A percentile compares a stretch with the other conserved stretches of the same genome.
Conservation (phyloP, 2,113 vertebrate genomes). For the Reinhardtius hippoglossoides region DNA sequence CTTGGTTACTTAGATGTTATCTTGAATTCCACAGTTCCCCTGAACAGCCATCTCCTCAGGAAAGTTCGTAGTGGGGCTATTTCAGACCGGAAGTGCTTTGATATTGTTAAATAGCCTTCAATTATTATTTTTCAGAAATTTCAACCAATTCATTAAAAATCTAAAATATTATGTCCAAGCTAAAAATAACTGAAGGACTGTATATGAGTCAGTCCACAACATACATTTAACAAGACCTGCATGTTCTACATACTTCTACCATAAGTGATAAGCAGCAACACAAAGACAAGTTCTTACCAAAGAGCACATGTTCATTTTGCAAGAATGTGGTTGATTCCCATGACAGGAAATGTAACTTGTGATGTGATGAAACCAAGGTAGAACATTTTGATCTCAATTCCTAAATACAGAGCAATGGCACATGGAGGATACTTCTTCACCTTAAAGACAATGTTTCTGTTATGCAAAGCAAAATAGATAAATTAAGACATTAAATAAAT, state of each 20-base stretch:
- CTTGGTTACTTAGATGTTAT: too few relatives aligned
- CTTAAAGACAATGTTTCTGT: neutral
- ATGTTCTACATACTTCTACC: constrained; percentile 37
- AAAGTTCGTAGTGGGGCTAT: too few relatives aligned
- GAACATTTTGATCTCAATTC: constrained; percentile 22
- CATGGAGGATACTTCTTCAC: neutral
- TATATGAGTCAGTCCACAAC: constrained; percentile 37
- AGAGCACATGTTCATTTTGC: constrained; percentile 21
- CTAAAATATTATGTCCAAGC: too few relatives aligned
- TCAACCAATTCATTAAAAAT: too few relatives aligned
- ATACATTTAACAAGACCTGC: constrained; percentile 35
- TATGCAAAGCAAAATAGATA: neutral
- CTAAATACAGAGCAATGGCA: constrained; percentile 28
- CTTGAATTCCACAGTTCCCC: too few relatives aligned
- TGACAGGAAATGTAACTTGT: constrained; percentile 49
- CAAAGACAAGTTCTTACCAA: constrained; percentile 29
- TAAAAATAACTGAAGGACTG: constrained; percentile 58
- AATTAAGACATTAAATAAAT: neutral
- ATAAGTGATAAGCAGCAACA: constrained; percentile 7
- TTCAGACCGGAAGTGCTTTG: too few relatives aligned
- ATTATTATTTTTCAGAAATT: too few relatives aligned
- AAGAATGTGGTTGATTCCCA: constrained; percentile 44
- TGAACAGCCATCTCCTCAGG: too few relatives aligned
- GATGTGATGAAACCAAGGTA: constrained; percentile 40
- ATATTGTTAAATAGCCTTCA: too few relatives aligned